Evolutionary conservation across 1,140 invertebrate genomes (phyloP).

Genomic region (Asbolus verrucosus): DNA sequence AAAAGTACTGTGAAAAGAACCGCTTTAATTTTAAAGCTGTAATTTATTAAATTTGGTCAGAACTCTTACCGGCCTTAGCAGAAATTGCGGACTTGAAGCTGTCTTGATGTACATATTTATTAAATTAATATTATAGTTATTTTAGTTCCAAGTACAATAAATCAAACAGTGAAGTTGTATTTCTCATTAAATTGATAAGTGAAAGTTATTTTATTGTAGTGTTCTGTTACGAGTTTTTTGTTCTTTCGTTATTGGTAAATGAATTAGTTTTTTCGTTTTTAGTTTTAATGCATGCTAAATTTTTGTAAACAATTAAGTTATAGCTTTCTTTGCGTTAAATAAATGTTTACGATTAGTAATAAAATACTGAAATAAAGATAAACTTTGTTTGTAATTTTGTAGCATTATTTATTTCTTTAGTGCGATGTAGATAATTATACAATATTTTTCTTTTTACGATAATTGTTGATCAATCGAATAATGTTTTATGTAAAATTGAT

Average conservation of each 20-base stretch:
- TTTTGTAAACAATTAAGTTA: conserved; percentile 2
- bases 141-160: conserved; percentile 32
- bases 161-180: conserved; percentile 7
- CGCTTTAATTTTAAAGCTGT: conserved; percentile 31
- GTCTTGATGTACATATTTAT: conserved; percentile 40
- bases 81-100: too few relatives aligned
- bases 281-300: conserved; percentile 19
- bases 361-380: conserved; percentile 20
- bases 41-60: conserved; percentile 1
- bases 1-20: conserved; percentile 34
- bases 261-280: conserved; percentile 26
- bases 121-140: not conserved
- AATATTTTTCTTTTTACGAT: too few relatives aligned
- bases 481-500: conserved; percentile 12
- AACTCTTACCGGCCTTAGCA: conserved; percentile 10
- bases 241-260: conserved; percentile 5
- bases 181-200: conserved; percentile 41
- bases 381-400: conserved; percentile 28
- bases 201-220: conserved; percentile 4
- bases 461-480: conserved; percentile 29
- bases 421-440: not conserved
- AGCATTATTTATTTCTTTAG: conserved; percentile 31
- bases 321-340: conserved; percentile 28
- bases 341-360: conserved; percentile 29
- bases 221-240: conserved; percentile 17